Base-by-base conservation (phyloP, 2,888 invertebrate species). In the Nycteola revayana region DNA sequence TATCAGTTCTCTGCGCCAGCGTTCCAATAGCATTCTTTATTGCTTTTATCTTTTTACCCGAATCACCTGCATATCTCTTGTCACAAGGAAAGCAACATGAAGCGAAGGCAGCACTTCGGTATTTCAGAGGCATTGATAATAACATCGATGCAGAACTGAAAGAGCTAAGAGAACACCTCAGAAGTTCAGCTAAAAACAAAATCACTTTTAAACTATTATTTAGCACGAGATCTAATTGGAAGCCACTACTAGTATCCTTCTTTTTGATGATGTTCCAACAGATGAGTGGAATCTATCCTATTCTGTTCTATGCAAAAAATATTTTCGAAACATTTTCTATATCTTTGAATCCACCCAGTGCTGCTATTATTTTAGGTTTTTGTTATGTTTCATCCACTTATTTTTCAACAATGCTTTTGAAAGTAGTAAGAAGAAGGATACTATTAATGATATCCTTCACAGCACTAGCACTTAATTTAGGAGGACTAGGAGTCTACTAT, bases 231-330 rank as follows among this genome's bases (percentile, higher is more conserved):
- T 75, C 86, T 1, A 86, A 83, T 0, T 48, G 85, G 4, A 86
- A 88, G 63, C 85, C 88, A 8, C 64, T 90, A 1, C 37, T 89
- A 1, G 90, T 91, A 22, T 84, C 89, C 14, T 84, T 90, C 34
- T 90, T 90, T 3, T 80, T 94, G 2, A 93, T 94, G 91, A 83
- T 93, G 17, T 91, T 92, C 43, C 92, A 93, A 57, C 92, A 92
- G 53, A 67, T 91, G 48, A 90, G 90, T 25, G 93, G 93, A 0
- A 89, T 92, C 39, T 91, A 90, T 30, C 90, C 91, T 0, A 76
- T 92, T 2, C 83, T 92, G 7, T 91, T 92, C 49, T 92, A 91
- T 54, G 83, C 91, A 0, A 86, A 86, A 27, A 78, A 70, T 7
- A 91, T 93, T 25, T 91, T 93, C 47, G 64, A 77, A 22, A 82